phyloP scores from a whole-genome alignment of 2,888 invertebrate species.

The Willowsia nigromaculata region DNA sequence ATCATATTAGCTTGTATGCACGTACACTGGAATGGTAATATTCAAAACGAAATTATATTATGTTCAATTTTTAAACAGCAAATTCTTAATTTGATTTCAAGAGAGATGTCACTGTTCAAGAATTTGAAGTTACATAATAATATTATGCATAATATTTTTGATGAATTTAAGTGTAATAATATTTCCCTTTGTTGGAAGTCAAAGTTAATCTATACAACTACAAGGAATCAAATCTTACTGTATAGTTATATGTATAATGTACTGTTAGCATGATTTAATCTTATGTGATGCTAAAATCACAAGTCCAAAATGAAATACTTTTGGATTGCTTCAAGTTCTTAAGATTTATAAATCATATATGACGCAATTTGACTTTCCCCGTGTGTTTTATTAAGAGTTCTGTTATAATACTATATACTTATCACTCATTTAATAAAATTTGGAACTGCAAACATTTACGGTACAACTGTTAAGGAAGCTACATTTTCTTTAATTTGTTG shows the following conservation, averaged over 20 bases:
- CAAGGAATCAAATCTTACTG: background rate
- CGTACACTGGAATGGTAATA: no score
- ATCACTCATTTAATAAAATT: background rate
- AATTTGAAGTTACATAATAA: no score
- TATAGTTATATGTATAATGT: background rate
- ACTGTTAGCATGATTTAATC: background rate
- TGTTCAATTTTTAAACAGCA: no score
- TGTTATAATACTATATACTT: background rate
- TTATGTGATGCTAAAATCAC: background rate
- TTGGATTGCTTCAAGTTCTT: background rate
- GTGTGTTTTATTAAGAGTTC: background rate
- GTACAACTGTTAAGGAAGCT: background rate
- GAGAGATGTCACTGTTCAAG: no score
- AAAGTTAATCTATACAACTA: background rate
- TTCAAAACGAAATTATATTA: no score
- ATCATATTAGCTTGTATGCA: no score
- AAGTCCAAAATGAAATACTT: background rate
- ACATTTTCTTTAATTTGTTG: background rate
- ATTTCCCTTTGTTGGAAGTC: background rate
- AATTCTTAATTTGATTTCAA: no score
- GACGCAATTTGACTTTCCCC: background rate
- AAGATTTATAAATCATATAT: background rate
- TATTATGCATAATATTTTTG: no score
- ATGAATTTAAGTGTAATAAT: background rate
- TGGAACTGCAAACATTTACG: background rate